Percentiles rank a stretch among this genome's conserved stretches.
phyloP scores from a whole-genome alignment of 1,140 invertebrate species.

The Dendroctonus ponderosae region DNA sequence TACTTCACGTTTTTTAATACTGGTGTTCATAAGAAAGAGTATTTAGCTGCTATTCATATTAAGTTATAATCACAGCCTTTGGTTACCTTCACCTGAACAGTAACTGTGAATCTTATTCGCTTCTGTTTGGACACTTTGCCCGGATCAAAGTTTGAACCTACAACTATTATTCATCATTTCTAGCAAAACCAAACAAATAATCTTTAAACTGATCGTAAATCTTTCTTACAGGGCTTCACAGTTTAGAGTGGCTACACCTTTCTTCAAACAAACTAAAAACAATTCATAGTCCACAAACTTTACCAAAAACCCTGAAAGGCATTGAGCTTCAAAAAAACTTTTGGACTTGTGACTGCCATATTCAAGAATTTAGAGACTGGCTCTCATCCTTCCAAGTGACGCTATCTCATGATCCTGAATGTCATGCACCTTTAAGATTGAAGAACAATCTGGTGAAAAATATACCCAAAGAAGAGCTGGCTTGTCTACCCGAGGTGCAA shows the following conservation, averaged over 20 bases:
- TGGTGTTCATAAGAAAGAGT: too few species aligned
- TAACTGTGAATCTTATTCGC: too few species aligned
- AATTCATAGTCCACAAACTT: slow-evolving; percentile 65
- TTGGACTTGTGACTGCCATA: slow-evolving; percentile 84
- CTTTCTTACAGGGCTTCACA: slow-evolving; percentile 55
- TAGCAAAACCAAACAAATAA: too few species aligned
- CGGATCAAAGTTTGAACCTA: too few species aligned
- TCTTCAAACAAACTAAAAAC: slow-evolving; percentile 76
- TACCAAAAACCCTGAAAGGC: slow-evolving; percentile 72
- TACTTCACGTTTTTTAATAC: too few species aligned
- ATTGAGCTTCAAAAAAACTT: slow-evolving; percentile 82
- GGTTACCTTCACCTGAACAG: too few species aligned
- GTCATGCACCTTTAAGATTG: slow-evolving; percentile 67
- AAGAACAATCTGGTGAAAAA: slow-evolving; percentile 66
- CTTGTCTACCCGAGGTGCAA: slow-evolving; percentile 76
- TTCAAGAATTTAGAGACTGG: slow-evolving; percentile 76
- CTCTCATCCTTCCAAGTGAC: slow-evolving; percentile 71
- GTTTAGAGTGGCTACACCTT: slow-evolving; percentile 79
- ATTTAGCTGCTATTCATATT: too few species aligned
- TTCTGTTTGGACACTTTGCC: too few species aligned
- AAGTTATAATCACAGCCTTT: too few species aligned
- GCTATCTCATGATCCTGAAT: slow-evolving; percentile 69
- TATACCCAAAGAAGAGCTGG: slow-evolving; percentile 71
- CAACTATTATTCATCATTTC: too few species aligned
- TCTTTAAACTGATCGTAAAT: neutral